Percentiles rank a stretch among this genome's conserved stretches.
These are phyloP conservation scores for Lymantria dispar DNA, from an alignment of 2,888 invertebrate species.

Conservation along the genomic window DNA sequence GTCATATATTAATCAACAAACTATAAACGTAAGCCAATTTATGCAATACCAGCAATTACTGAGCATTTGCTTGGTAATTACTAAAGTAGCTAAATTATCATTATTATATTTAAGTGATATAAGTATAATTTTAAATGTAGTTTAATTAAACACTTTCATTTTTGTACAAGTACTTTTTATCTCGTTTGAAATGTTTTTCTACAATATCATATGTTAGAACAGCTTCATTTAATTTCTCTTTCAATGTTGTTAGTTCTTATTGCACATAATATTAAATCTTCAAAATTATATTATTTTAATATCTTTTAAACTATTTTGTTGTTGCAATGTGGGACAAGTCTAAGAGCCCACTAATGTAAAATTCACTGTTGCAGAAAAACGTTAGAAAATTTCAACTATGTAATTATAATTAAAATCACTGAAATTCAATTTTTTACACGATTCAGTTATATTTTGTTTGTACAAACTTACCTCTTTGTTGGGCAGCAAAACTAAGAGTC, in stretches of 20 bases:
- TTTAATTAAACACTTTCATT: slow-evolving; percentile 1
- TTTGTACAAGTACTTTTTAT: not conserved
- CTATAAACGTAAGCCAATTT: not conserved
- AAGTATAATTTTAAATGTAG: slow-evolving; percentile 2
- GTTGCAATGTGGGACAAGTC: no score
- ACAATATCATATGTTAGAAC: no score
- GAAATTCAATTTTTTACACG: no score
- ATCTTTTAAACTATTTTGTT: no score
- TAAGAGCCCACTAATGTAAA: no score
- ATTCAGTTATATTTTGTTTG: no score
- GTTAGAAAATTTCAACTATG: no score
- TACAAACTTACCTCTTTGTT: slow-evolving; percentile 58
- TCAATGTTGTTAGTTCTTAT: not conserved
- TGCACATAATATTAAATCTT: no score
- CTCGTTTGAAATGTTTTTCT: no score
- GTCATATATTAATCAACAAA: not conserved
- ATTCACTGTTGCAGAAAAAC: no score
- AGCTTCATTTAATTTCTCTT: not conserved
- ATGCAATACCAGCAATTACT: slow-evolving; percentile 29
- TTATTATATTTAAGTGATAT: slow-evolving; percentile 38
- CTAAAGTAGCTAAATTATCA: slow-evolving; percentile 36
- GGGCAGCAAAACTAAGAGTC: slow-evolving; percentile 72
- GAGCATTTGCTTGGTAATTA: not conserved
- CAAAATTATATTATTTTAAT: no score
- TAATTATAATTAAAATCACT: no score